A percentile compares a stretch with the other conserved stretches of the same genome.
These are phyloP conservation scores for Halichoeres trimaculatus DNA, from an alignment of 2,113 vertebrate genomes.

Conservation along the genomic window DNA sequence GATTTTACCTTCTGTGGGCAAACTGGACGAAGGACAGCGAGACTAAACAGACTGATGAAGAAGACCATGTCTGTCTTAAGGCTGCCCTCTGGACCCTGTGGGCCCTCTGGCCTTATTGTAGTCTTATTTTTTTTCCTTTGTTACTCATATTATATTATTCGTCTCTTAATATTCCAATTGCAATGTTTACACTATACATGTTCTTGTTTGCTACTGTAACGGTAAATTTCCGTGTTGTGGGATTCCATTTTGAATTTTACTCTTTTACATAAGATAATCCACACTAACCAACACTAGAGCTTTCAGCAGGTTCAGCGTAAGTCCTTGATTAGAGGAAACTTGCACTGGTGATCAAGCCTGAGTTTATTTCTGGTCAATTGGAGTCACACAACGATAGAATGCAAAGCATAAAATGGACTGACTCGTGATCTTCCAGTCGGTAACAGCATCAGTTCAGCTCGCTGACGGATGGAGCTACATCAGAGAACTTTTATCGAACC, in stretches of 20 bases:
- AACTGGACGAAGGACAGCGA: too few species aligned
- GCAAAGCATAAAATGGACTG: slow-evolving; percentile 28
- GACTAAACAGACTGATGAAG: too few species aligned
- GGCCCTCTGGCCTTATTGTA: too few species aligned
- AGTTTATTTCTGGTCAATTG: slow-evolving; percentile 12
- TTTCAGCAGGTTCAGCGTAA: background rate
- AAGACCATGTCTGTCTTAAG: too few species aligned
- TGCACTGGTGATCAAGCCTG: background rate
- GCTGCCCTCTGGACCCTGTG: too few species aligned
- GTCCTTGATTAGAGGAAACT: background rate
- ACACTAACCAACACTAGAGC: background rate
- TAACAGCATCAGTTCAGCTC: background rate
- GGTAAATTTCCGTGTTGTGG: too few species aligned
- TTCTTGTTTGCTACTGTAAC: too few species aligned
- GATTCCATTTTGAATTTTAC: background rate
- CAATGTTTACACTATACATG: too few species aligned
- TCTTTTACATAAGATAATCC: background rate
- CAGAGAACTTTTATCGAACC: slow-evolving; percentile 5
- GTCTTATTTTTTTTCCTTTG: too few species aligned
- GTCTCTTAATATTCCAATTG: too few species aligned
- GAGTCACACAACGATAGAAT: slow-evolving; percentile 42
- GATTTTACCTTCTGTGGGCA: too few species aligned
- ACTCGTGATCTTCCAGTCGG: slow-evolving; percentile 24
- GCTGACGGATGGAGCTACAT: background rate
- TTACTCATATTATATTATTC: too few species aligned